These are phyloP conservation scores for Gadopsis marmoratus DNA, from an alignment of 2,797 vertebrate genomes.

Conservation along the genomic window DNA sequence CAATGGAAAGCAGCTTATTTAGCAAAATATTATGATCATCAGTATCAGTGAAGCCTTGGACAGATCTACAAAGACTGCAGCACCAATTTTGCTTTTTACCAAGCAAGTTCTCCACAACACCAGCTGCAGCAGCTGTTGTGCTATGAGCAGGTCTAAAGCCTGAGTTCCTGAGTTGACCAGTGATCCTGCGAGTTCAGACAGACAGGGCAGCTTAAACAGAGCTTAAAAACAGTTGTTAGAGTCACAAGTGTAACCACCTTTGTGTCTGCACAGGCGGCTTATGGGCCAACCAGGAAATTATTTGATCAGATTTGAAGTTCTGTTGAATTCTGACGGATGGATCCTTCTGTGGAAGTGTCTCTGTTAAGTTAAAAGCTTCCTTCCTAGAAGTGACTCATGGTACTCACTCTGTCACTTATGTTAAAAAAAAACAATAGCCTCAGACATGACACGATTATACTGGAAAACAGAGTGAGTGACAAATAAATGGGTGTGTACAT, in stretches of 20 bases:
- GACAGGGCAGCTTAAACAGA: background rate
- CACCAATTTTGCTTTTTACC: background rate
- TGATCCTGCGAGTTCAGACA: background rate
- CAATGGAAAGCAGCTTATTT: background rate
- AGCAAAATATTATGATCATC: background rate
- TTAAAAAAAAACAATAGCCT: background rate
- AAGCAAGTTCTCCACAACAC: background rate
- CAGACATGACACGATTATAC: conserved; percentile 6
- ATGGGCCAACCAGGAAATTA: background rate
- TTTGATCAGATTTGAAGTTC: background rate
- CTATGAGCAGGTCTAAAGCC: background rate
- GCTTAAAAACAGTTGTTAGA: background rate
- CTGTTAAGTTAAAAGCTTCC: conserved; percentile 2
- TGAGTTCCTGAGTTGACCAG: background rate
- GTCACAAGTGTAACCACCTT: background rate
- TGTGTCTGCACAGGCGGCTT: conserved; percentile 3
- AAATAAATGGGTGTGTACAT: conserved; percentile 49
- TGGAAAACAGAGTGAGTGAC: conserved; percentile 9
- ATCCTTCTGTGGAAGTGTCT: conserved; percentile 10
- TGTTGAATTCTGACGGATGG: background rate
- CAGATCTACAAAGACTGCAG: background rate
- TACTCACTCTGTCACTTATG: background rate
- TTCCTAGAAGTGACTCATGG: background rate
- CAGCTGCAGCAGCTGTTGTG: background rate
- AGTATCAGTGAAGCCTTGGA: background rate